Evolutionary conservation across 2,113 vertebrate species (phyloP).

Genomic region (Trichomycterus rosablanca): DNA sequence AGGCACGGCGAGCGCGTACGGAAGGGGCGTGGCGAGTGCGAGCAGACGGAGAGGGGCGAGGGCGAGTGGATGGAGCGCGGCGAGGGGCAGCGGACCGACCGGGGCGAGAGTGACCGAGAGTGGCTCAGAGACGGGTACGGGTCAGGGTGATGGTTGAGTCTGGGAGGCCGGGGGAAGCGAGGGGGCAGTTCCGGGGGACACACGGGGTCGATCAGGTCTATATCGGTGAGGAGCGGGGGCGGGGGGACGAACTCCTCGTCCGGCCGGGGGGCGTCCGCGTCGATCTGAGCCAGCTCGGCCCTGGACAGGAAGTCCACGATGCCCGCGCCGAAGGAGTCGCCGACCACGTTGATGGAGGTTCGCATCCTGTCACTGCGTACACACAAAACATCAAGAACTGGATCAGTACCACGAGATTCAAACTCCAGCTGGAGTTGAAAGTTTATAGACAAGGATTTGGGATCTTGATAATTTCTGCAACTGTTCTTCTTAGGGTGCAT

Average conservation of each 20-base stretch:
- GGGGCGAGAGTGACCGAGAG: slow-evolving; percentile 60
- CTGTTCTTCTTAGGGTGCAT: too few relatives aligned
- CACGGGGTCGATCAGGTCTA: slow-evolving; percentile 59
- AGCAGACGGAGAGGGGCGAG: slow-evolving; percentile 64
- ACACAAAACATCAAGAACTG: too few relatives aligned
- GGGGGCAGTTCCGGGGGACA: slow-evolving; percentile 66
- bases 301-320: slow-evolving; percentile 74
- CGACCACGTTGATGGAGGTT: slow-evolving; percentile 79
- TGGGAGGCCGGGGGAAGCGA: slow-evolving; percentile 63
- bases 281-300: slow-evolving; percentile 65
- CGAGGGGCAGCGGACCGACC: slow-evolving; percentile 61
- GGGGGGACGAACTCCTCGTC: slow-evolving; percentile 63
- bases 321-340: slow-evolving; percentile 76
- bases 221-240: slow-evolving; percentile 59
- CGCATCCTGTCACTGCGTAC: slow-evolving; percentile 73
- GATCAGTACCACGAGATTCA: too few relatives aligned
- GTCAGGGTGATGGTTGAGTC: slow-evolving; percentile 61
- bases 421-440: too few relatives aligned
- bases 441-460: too few relatives aligned
- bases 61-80: slow-evolving; percentile 62
- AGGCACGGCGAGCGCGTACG: slow-evolving; percentile 61
- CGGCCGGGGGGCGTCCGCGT: slow-evolving; percentile 50
- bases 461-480: too few relatives aligned
- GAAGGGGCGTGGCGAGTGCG: slow-evolving; percentile 64
- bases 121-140: slow-evolving; percentile 32